Conservation (phyloP, 1,140 invertebrate genomes). For the Cydia splendana region DNA sequence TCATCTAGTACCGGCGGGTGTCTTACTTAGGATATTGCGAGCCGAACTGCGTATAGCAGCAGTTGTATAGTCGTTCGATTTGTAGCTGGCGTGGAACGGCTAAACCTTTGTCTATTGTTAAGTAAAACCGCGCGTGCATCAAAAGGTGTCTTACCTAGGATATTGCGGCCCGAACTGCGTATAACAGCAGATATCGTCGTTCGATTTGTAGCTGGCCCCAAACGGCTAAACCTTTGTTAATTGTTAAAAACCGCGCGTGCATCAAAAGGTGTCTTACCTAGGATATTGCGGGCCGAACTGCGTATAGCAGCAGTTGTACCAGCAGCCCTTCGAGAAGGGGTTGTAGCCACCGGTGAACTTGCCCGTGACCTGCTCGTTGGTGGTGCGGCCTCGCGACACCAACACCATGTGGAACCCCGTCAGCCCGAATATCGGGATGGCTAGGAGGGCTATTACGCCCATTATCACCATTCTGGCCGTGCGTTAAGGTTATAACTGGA, state of each 20-base stretch:
- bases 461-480: conserved; percentile 92
- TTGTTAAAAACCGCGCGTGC: too few relatives aligned
- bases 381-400: conserved; percentile 98
- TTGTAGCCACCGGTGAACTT: conserved; percentile 99
- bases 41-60: conserved; percentile 96
- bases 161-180: conserved; percentile 97
- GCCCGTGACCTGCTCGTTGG: conserved; percentile 99
- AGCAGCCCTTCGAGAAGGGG: conserved; percentile 96
- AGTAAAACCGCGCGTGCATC: too few relatives aligned
- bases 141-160: conserved; percentile 87
- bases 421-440: conserved; percentile 98
- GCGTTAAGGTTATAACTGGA: conserved; percentile 72
- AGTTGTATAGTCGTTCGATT: conserved; percentile 60
- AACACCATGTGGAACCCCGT: conserved; percentile 99
- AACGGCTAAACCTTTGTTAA: too few relatives aligned
- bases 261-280: conserved; percentile 83
- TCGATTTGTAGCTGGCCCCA: too few relatives aligned
- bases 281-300: conserved; percentile 98
- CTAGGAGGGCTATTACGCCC: conserved; percentile 92
- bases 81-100: too few relatives aligned
- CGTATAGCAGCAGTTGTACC: conserved; percentile 96
- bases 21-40: conserved; percentile 96
- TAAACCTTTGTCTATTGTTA: too few relatives aligned
- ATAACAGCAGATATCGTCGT: conserved; percentile 86
- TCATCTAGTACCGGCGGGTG: too few relatives aligned